Base-by-base conservation (phyloP, 2,797 vertebrate species). In the Iguana delicatissima region DNA sequence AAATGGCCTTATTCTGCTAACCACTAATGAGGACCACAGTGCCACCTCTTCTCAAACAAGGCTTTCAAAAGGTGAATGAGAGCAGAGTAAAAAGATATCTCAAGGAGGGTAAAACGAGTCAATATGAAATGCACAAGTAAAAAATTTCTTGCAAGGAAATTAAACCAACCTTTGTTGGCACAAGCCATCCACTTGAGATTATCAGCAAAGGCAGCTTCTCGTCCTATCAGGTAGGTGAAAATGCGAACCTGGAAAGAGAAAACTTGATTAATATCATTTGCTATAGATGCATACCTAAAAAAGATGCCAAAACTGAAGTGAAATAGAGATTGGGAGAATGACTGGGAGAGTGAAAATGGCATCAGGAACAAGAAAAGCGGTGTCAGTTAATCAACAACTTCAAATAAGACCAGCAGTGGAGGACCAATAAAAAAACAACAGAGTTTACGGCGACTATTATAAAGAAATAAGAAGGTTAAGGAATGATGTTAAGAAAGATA, bases 181-280 rank as follows among this genome's bases (percentile, higher is more conserved):
- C 99, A 99, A 18, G 99, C 99, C 99, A 99, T 99, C 99, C 99
- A 99, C 97, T 99, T 99, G 90, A 99, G 97, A 94, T 99, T 99
- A 97, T 99, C 99, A 91, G 99, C 99, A 95, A 99, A 99, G 0
- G 98, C 99, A 94, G 98, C 98, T 96, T 99, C 99, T 94, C 99
- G 98, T 95, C 99, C 99, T 96, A 99, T 99, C 96, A 99, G 97
- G 97, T 99, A 99, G 0, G 99, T 98, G 94, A 99, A 99, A 96
- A 99, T 99, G 77, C 99, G 98, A 93, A 99, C 98, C 99, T 99
- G 97, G 86, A 97, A 96, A 94, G 29, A 79, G 32, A 86, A 84
- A 0, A n/a, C 16, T 42, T 24, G 29, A 42, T 91, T 84, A 87
- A 69, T 57, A n/a, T 79, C 35, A 42, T 16, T 72, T 42, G 32